These are phyloP conservation scores for Aplysia californica DNA, from an alignment of 1,140 invertebrate genomes.

Conservation along the genomic window DNA sequence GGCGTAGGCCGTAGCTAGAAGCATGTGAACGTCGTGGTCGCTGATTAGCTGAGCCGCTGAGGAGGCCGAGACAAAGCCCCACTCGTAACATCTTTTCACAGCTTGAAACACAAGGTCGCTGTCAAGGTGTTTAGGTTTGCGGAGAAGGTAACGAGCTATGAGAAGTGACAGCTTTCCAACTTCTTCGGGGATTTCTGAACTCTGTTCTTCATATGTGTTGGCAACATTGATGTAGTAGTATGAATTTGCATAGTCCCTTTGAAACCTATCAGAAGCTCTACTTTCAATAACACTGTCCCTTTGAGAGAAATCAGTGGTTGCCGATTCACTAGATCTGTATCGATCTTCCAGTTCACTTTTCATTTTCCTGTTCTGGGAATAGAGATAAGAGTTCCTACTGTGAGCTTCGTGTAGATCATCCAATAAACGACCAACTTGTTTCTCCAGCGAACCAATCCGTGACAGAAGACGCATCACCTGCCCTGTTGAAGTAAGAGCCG, in stretches of 20 bases:
- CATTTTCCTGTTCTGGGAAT: conserved; percentile 2
- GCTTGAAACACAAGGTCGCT: conserved; percentile 50
- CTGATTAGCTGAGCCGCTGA: conserved; percentile 40
- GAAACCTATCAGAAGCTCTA: too few species aligned
- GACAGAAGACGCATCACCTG: conserved; percentile 7
- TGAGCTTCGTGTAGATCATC: conserved; percentile 29
- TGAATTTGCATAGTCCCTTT: too few species aligned
- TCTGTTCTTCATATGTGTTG: background rate
- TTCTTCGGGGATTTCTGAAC: conserved; percentile 37
- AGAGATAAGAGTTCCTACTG: conserved; percentile 40
- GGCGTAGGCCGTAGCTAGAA: conserved; percentile 59
- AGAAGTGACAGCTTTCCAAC: conserved; percentile 54
- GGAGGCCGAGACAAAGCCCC: conserved; percentile 34
- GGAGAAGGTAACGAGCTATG: conserved; percentile 51
- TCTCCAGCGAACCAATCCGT: conserved; percentile 29
- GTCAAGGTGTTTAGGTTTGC: conserved; percentile 54
- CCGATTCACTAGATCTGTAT: background rate
- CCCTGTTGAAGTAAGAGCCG: conserved; percentile 18
- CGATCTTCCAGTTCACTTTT: conserved; percentile 17
- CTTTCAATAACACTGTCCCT: too few species aligned
- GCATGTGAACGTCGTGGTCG: conserved; percentile 61
- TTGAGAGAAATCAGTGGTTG: background rate
- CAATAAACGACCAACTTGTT: conserved; percentile 13
- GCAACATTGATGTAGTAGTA: too few species aligned
- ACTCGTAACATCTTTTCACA: conserved; percentile 52